phyloP scores from a whole-genome alignment of 53 echinoderm and acorn worm genomes.

The Luidia sarsii region DNA sequence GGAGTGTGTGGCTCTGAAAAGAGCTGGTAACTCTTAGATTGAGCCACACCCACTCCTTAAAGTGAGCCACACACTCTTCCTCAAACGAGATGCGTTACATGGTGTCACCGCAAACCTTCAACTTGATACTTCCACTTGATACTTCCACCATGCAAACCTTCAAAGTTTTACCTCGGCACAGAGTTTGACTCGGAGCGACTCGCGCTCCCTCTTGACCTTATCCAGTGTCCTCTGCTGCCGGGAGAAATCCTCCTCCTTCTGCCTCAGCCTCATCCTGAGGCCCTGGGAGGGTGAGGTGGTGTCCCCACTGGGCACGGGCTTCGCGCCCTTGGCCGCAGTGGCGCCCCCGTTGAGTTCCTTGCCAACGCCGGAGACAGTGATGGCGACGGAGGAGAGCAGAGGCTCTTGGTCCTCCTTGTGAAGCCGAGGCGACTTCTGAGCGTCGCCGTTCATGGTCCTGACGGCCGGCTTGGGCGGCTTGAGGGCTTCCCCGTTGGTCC shows the following conservation, averaged over 20 bases:
- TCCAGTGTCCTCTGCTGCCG: constrained; percentile 70
- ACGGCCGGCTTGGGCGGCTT: constrained; percentile 35
- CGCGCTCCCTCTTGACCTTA: constrained; percentile 73
- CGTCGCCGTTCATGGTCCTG: constrained; percentile 27
- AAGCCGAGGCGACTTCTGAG: constrained; percentile 38
- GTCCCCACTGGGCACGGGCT: constrained; percentile 63
- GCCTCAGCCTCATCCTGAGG: constrained; percentile 62
- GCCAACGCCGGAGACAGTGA: not conserved
- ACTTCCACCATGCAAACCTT: too few species aligned
- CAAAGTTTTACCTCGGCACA: constrained; percentile 76
- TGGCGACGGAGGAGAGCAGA: not conserved
- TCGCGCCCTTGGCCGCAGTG: constrained; percentile 41
- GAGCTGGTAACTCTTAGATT: too few species aligned
- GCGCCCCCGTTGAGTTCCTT: constrained; percentile 41
- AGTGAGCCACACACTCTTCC: too few species aligned
- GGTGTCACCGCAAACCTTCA: too few species aligned
- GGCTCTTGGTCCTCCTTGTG: constrained; percentile 55
- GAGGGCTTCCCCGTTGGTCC: constrained; percentile 36
- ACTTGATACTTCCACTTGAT: too few species aligned
- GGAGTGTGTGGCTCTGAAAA: too few species aligned
- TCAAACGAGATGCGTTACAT: too few species aligned
- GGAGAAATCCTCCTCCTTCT: constrained; percentile 81
- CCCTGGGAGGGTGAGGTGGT: constrained; percentile 70
- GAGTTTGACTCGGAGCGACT: constrained; percentile 73
- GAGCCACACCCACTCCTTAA: too few species aligned